phyloP scores from a whole-genome alignment of 1,140 invertebrate genomes.

The Bombus ignitus region DNA sequence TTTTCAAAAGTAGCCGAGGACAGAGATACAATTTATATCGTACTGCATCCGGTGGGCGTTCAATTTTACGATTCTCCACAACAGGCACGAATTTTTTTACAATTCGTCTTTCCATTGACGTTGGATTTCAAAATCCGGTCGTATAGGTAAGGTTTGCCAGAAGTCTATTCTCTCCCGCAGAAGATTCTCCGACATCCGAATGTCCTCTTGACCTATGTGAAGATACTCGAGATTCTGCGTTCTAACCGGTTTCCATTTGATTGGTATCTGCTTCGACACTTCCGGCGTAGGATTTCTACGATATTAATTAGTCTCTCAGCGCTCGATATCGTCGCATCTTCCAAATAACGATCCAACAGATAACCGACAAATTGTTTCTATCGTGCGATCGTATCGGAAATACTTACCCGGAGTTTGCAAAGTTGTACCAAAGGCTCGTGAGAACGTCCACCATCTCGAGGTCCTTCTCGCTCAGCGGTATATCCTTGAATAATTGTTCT shows the following conservation, averaged over 20 bases:
- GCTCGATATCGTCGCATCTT: no score
- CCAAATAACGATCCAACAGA: no score
- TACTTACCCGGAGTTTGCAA: constrained; percentile 86
- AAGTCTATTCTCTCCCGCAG: constrained; percentile 78
- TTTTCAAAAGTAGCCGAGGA: not conserved
- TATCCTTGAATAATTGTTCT: constrained; percentile 83
- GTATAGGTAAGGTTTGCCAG: constrained; percentile 76
- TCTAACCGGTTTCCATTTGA: constrained; percentile 82
- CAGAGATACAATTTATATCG: not conserved
- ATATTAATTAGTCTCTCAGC: not conserved
- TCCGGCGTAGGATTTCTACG: constrained; percentile 83
- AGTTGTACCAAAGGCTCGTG: constrained; percentile 88
- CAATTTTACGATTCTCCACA: not conserved
- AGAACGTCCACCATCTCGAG: constrained; percentile 82
- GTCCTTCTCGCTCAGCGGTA: constrained; percentile 80
- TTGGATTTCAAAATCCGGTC: not conserved
- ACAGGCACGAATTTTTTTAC: constrained; percentile 34
- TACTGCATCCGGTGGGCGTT: not conserved
- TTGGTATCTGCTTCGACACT: constrained; percentile 68
- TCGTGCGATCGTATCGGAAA: not conserved
- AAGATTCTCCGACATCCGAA: constrained; percentile 78
- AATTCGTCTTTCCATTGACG: constrained; percentile 67
- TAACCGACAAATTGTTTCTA: no score
- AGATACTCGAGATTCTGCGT: constrained; percentile 80
- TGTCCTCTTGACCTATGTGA: constrained; percentile 74